Evolutionary conservation across 1,140 invertebrate genomes (phyloP), one percentile per base, ranked within the genome.

Genomic region (Probaryconus sp.): DNA sequence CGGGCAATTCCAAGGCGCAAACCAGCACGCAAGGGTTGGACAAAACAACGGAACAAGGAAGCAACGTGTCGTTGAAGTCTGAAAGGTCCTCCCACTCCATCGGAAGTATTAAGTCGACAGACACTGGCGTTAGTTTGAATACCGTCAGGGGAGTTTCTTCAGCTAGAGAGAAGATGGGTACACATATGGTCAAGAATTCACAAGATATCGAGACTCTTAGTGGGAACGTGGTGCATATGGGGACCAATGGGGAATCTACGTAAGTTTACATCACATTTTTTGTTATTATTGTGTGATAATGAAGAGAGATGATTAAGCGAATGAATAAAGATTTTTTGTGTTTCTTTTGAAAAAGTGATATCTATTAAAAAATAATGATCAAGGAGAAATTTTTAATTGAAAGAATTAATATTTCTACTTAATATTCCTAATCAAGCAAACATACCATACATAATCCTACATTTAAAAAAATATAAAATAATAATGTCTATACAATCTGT

Each of bases 131-230:
- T 7, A 87, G 86, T 51, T 56, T 88, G 4, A 80, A 88, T 50
- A 88, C 87, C 0, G 85, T 87, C 1, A 76, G 68, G 7, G 85
- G 84, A 0, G 82, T 87, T 11, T 88, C 86, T 0, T 87, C 86
- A 5, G 85, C 85, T 1, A 73, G 81, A 14, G 85, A 85, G 43
- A 87, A 85, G 37, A 82, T 68, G 17, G 86, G 81, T 0, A 78
- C 81, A 26, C 84, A 84, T 47, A 55, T 80, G 50, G 81, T 87
- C 30, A 86, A 88, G 35, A 77, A 79, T 2, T 14, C 81, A 0
- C 79, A 87, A 10, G 85, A 86, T 26, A 88, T 87, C 40, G 85
- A 87, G 47, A 88, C 86, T 3, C 72, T 88, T 10, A 87, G 87
- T 43, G 85, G 85, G 1, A 87, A 87, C 61, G 75, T 87, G 6